phyloP scores from a whole-genome alignment of 2,888 invertebrate species.

The Parasteatoda lunata region DNA sequence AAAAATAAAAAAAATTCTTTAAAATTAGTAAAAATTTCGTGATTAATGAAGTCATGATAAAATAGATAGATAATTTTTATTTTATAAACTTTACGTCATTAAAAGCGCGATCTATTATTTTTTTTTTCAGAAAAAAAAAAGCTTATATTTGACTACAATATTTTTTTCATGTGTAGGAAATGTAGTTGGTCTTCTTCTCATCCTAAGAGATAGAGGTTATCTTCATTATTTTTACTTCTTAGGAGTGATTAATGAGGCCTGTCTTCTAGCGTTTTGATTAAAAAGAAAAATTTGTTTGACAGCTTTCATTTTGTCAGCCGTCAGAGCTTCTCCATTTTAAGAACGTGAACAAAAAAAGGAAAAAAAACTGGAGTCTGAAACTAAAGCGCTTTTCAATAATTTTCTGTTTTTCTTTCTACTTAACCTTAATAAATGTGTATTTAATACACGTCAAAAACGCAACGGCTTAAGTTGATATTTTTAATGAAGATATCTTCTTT shows the following conservation, averaged over 20 bases:
- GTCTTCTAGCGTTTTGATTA: conserved; percentile 56
- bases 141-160: too few species aligned
- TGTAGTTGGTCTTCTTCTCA: too few species aligned
- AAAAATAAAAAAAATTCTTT: too few species aligned
- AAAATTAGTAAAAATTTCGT: too few species aligned
- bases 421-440: conserved; percentile 65
- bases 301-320: conserved; percentile 62
- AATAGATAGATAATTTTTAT: too few species aligned
- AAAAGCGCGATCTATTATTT: too few species aligned
- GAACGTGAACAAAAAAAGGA: background rate
- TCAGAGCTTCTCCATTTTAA: background rate
- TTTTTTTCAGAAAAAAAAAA: too few species aligned
- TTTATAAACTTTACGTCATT: too few species aligned
- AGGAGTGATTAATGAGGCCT: conserved; percentile 59
- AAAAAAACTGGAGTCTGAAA: conserved; percentile 35
- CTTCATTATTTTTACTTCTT: conserved; percentile 42
- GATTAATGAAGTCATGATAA: too few species aligned
- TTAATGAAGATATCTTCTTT: conserved; percentile 43
- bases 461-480: conserved; percentile 52
- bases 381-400: conserved; percentile 46
- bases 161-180: too few species aligned
- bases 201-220: background rate
- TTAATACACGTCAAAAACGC: conserved; percentile 64
- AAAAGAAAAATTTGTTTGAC: conserved; percentile 65
- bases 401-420: conserved; percentile 61